Percentiles rank a stretch among this genome's conserved stretches.
phyloP scores from a whole-genome alignment of 2,113 vertebrate species.

The Lampris incognitus region DNA sequence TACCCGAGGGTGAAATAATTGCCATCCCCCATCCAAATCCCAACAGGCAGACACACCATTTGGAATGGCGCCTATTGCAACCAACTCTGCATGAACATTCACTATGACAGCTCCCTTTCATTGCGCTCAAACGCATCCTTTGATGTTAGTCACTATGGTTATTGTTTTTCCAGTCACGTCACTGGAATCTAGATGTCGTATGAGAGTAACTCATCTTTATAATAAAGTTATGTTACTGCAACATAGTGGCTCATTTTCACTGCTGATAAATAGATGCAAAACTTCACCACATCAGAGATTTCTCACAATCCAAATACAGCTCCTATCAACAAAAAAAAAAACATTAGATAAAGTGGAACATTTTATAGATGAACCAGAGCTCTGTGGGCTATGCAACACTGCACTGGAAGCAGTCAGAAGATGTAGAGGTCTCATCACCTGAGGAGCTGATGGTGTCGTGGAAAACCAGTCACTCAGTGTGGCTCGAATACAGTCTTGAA shows the following conservation, averaged over 20 bases:
- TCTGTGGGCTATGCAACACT: neutral
- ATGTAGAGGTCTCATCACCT: constrained; percentile 75
- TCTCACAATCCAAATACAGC: too few relatives aligned
- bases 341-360: too few relatives aligned
- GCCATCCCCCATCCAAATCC: neutral
- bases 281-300: too few relatives aligned
- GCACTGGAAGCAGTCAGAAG: neutral
- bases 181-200: constrained; percentile 7
- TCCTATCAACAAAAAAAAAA: too few relatives aligned
- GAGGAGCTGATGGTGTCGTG: constrained; percentile 73
- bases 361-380: neutral
- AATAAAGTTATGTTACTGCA: neutral
- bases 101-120: constrained; percentile 78
- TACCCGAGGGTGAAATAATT: neutral
- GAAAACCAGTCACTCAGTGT: constrained; percentile 93
- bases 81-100: constrained; percentile 76
- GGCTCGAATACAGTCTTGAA: constrained; percentile 94
- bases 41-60: constrained; percentile 45
- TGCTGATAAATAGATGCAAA: neutral
- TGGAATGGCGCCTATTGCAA: constrained; percentile 55
- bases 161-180: constrained; percentile 50
- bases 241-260: neutral
- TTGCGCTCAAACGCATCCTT: constrained; percentile 42
- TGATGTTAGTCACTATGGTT: constrained; percentile 46
- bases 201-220: neutral